phyloP scores from a whole-genome alignment of 2,888 invertebrate species.

The Eristalinus aeneus region DNA sequence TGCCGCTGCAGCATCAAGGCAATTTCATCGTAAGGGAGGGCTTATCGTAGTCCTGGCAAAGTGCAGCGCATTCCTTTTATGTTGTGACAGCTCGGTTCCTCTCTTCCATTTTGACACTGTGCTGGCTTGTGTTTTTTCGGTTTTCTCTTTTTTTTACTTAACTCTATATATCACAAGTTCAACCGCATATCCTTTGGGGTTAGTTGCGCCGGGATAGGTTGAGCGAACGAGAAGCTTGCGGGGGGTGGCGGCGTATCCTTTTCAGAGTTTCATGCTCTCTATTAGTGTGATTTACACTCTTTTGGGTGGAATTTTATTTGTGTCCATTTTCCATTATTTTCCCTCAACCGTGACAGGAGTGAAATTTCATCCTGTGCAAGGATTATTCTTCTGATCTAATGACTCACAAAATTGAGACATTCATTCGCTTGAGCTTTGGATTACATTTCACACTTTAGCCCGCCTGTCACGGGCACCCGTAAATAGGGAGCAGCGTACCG shows the following conservation, averaged over 20 bases:
- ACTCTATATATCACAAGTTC: conserved; percentile 51
- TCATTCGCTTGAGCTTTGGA: conserved; percentile 30
- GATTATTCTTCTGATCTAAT: conserved; percentile 46
- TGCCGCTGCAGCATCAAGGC: conserved; percentile 44
- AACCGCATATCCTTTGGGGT: conserved; percentile 49
- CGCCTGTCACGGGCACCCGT: background rate
- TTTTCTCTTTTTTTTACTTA: conserved; percentile 17
- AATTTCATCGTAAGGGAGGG: conserved; percentile 58
- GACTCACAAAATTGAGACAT: conserved; percentile 55
- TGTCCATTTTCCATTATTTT: conserved; percentile 45
- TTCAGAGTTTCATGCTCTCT: conserved; percentile 21
- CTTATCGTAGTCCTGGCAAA: conserved; percentile 49
- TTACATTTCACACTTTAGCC: background rate
- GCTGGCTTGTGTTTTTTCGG: too few relatives aligned
- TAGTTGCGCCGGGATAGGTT: background rate
- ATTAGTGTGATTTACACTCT: conserved; percentile 44
- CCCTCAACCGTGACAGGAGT: conserved; percentile 14
- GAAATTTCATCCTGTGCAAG: conserved; percentile 22
- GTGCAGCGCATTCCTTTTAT: conserved; percentile 54
- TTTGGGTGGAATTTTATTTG: conserved; percentile 28
- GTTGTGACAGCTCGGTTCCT: conserved; percentile 42
- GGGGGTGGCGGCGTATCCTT: background rate
- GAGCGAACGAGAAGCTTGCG: background rate
- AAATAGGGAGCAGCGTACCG: background rate
- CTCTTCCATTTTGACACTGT: background rate